Evolutionary conservation across 2,888 invertebrate species (phyloP).

Genomic region (Ennomos fuscantarius): DNA sequence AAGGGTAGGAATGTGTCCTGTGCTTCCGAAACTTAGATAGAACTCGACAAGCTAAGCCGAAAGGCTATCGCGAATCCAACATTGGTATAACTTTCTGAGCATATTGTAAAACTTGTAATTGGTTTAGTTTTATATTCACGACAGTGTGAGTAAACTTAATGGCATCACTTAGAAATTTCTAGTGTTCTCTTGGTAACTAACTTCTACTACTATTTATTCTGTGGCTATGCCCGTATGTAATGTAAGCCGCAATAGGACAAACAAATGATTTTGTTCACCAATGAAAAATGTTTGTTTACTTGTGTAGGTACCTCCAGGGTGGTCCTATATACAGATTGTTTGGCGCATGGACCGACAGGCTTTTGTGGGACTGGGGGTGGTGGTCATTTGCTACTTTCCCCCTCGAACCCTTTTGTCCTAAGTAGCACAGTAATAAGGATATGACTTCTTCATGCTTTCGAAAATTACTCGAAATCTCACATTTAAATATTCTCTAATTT

Average conservation of each 20-base stretch:
- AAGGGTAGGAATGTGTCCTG: constrained; percentile 15
- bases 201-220: constrained; percentile 19
- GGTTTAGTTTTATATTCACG: constrained; percentile 79
- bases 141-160: constrained; percentile 68
- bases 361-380: too few species aligned
- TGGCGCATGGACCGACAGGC: too few species aligned
- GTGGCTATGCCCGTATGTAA: neutral
- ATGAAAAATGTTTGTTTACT: neutral
- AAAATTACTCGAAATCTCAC: too few species aligned
- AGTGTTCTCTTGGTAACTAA: constrained; percentile 36
- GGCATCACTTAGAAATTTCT: constrained; percentile 64
- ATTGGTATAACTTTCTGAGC: constrained; percentile 77
- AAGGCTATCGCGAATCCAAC: constrained; percentile 69
- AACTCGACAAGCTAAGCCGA: constrained; percentile 62
- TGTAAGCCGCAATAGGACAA: constrained; percentile 6
- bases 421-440: too few species aligned
- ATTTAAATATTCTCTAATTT: too few species aligned
- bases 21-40: constrained; percentile 56
- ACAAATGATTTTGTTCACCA: neutral
- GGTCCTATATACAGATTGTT: constrained; percentile 35
- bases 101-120: constrained; percentile 83
- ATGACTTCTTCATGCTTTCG: too few species aligned
- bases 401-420: too few species aligned
- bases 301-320: neutral
- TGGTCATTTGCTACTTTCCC: too few species aligned